Evolutionary conservation across 2,113 vertebrate genomes (phyloP).

Genomic region (Chaetodon trifascialis): DNA sequence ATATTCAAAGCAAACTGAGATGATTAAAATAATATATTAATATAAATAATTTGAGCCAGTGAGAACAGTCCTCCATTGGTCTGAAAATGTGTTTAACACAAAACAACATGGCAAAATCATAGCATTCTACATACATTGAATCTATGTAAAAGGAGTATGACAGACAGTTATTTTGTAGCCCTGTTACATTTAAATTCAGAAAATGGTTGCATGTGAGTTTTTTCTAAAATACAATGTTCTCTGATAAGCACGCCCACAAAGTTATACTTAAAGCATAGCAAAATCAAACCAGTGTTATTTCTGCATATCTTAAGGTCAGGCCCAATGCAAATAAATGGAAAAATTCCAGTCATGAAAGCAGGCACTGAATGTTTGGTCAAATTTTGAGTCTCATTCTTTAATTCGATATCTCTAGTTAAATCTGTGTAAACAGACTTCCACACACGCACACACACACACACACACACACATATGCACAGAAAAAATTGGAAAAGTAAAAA

Average conservation of each 20-base stretch:
- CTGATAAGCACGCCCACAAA: not conserved
- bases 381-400: not conserved
- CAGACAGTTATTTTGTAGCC: not conserved
- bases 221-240: not conserved
- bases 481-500: no score
- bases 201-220: not conserved
- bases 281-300: not conserved
- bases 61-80: not conserved
- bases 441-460: no score
- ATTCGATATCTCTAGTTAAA: not conserved
- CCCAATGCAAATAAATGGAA: not conserved
- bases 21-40: not conserved
- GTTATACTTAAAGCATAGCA: not conserved
- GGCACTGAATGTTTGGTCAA: not conserved
- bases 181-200: not conserved
- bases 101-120: not conserved
- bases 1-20: slow-evolving; percentile 1
- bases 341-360: not conserved
- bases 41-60: not conserved
- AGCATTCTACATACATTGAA: not conserved
- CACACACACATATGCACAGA: no score
- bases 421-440: not conserved
- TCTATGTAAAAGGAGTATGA: not conserved
- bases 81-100: not conserved
- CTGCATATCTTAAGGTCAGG: not conserved